Percentiles rank a stretch among this genome's conserved stretches.
Conservation (phyloP, 2,888 invertebrate genomes). For the Pterostichus madidus region DNA sequence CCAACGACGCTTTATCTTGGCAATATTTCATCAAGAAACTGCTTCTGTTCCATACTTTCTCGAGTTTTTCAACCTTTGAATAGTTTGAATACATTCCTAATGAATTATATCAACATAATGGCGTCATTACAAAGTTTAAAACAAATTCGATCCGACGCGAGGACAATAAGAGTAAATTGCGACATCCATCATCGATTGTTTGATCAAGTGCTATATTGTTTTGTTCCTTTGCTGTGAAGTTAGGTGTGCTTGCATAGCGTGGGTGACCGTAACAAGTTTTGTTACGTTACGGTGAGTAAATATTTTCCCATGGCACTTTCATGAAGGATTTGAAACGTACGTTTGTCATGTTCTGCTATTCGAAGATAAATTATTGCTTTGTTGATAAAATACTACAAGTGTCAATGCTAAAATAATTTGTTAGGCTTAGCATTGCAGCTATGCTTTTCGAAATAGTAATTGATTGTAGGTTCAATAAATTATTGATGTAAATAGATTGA, state of each 20-base stretch:
- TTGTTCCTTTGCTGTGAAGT: not conserved
- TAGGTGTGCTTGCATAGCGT: constrained; percentile 22
- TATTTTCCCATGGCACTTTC: constrained; percentile 53
- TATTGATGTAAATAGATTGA: constrained; percentile 22
- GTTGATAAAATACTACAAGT: constrained; percentile 54
- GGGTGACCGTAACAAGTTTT: constrained; percentile 40
- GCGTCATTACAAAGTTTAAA: constrained; percentile 34
- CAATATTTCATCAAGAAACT: not conserved
- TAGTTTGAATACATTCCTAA: constrained; percentile 37
- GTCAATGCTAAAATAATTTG: constrained; percentile 57
- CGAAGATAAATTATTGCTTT: constrained; percentile 43
- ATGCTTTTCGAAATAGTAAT: constrained; percentile 41
- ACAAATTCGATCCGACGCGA: constrained; percentile 30
- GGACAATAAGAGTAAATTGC: constrained; percentile 36
- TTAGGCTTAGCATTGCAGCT: not conserved
- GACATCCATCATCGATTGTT: constrained; percentile 48
- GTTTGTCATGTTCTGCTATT: constrained; percentile 43
- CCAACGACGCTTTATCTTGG: not conserved
- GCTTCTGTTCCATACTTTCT: constrained; percentile 1
- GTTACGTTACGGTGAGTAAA: constrained; percentile 49
- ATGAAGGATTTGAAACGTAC: constrained; percentile 51
- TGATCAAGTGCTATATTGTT: constrained; percentile 50
- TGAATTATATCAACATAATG: constrained; percentile 29
- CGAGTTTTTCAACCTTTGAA: constrained; percentile 1
- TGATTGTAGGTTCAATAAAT: constrained; percentile 38